Evolutionary conservation across 2,888 invertebrate genomes (phyloP), one percentile per base, ranked within the genome.

Genomic region (Halocaridina rubra): DNA sequence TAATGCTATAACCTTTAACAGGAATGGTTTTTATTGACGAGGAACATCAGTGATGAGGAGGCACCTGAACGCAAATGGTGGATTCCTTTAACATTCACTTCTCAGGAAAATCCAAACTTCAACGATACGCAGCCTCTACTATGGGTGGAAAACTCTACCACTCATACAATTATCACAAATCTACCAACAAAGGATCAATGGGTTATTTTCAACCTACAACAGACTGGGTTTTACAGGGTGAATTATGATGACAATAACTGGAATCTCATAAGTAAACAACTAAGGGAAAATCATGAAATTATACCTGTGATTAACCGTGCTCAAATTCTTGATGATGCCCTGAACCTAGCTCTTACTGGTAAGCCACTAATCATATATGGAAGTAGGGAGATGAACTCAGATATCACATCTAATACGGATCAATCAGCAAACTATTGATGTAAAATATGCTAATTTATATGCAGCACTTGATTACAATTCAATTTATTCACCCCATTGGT

Each of bases 301-400:
- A 95, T 97, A 75, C 93, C 95, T 59, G 93, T 94, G 0, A 94
- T 95, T 32, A 97, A 97, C 90, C 92, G 97, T 80, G 97, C 96
- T 0, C 97, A 98, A 90, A 92, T 98, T 39, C 92, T 98, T 7
- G 97, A 98, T 89, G 98, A 98, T 89, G 90, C 88, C 30, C 22
- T 86, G 57, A 74, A 80, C 32, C 46, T 85, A 53, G 85, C 86
- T 10, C 69, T 78, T 5, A 75, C 84, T 46, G 53, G 67, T 86
- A 61, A 5, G 67, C 39, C n/a, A n/a, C n/a, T n/a, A n/a, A n/a
- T n/a, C n/a, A n/a, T n/a, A n/a, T n/a, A n/a, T n/a, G n/a, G n/a
- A n/a, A n/a, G 53, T 53, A 19, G 19, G 4, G 10, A 53, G 53
- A 53, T 53, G 2, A 53, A n/a, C n/a, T n/a, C n/a, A n/a, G n/a